phyloP scores from a whole-genome alignment of 2,888 invertebrate genomes.

The Alloscopus bannaensis region DNA sequence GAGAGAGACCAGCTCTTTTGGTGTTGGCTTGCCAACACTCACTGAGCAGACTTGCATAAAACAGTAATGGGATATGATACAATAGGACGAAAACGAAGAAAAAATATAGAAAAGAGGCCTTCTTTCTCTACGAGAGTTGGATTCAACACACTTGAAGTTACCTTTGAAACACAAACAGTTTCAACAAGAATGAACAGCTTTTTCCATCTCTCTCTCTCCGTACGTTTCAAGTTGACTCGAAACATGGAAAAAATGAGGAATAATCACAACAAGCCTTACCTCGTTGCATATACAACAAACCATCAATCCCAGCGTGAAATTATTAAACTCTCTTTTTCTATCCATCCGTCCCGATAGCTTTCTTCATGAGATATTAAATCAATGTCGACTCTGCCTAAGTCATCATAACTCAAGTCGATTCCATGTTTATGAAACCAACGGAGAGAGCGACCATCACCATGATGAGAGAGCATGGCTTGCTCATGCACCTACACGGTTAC shows the following conservation, averaged over 20 bases:
- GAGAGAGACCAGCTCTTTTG: slow-evolving; percentile 18
- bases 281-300: slow-evolving; percentile 63
- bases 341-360: slow-evolving; percentile 72
- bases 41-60: no score
- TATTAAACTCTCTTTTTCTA: slow-evolving; percentile 73
- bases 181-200: slow-evolving; percentile 32
- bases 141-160: no score
- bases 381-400: slow-evolving; percentile 72
- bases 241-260: slow-evolving; percentile 35
- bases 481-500: no score
- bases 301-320: slow-evolving; percentile 73
- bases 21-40: slow-evolving; percentile 1
- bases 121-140: no score
- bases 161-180: no score
- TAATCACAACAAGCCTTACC: slow-evolving; percentile 44
- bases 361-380: slow-evolving; percentile 73
- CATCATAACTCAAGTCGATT: slow-evolving; percentile 73
- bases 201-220: slow-evolving; percentile 5
- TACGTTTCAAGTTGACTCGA: slow-evolving; percentile 21
- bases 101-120: slow-evolving; percentile 15
- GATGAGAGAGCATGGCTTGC: neutral
- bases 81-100: slow-evolving; percentile 21
- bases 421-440: slow-evolving; percentile 51
- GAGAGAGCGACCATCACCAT: slow-evolving; percentile 20
- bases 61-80: neutral